Base-by-base conservation (phyloP, 2,888 invertebrate species). In the Dynastes maya region DNA sequence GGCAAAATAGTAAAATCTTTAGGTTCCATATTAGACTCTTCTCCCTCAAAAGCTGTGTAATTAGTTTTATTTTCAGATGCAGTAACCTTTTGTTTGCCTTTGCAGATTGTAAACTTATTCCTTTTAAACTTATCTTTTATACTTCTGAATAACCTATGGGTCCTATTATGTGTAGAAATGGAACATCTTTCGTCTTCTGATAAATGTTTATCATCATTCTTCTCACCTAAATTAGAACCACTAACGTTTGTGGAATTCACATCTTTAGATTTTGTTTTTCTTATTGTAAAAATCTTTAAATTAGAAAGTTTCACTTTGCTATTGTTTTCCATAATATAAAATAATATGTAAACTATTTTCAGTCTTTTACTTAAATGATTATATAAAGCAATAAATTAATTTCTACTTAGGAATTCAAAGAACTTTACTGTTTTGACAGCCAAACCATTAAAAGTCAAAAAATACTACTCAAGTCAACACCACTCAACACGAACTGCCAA, bases 61-160 rank as follows among this genome's bases (percentile, higher is more conserved):
- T 53, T 67, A 22, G 58, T 55, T 63, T 76, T 71, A 76, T 37
- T 75, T 68, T 78, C 78, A 64, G 51, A 68, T 27, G 70, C 55
- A 67, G 70, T 79, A 49, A 76, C 67, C 29, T 75, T 78, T 53
- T 79, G 79, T 58, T 75, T 80, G 27, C 71, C 74, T 58, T 81
- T 81, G 64, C 81, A 81, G 68, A 79, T 80, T 32, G 75, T 80
- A 63, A 82, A 82, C 58, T 82, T 82, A 61, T 81, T 81, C 40
- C 80, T 74, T 27, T 49, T 74, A 74, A 74, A 74, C 45, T 74
- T 74, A 74, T 74, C 72, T 74, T 74, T 81, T 22, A 81, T 75
- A 65, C 80, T 81, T 55, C 75, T 80, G 45, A 81, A 80, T 76
- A 82, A 78, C 22, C 68, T 81, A 51, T 80, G 75, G 1, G 82